Percentiles rank a stretch among this genome's conserved stretches.
phyloP scores from a whole-genome alignment of 2,797 vertebrate species.

The Argya squamiceps region DNA sequence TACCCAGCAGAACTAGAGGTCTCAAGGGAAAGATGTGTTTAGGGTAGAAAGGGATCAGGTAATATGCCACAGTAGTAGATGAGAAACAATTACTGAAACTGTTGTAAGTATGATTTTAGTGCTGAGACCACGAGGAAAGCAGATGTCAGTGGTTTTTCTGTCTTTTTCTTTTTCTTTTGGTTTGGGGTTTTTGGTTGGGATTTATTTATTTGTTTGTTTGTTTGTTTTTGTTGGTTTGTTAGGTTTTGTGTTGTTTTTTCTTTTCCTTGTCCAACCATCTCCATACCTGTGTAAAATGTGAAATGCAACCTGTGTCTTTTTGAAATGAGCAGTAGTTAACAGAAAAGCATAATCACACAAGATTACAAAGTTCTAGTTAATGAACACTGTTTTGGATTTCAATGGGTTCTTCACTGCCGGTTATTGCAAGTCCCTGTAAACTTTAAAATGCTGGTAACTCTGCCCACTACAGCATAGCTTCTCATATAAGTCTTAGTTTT shows the following conservation, averaged over 20 bases:
- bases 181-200: not conserved
- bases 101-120: not conserved
- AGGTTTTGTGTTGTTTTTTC: not conserved
- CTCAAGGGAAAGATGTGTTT: accelerated
- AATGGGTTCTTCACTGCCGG: not conserved
- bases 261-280: not conserved
- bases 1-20: not conserved
- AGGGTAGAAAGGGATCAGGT: accelerated
- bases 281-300: not conserved
- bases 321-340: not conserved
- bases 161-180: not conserved
- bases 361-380: not conserved
- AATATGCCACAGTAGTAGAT: accelerated
- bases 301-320: not conserved
- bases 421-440: not conserved
- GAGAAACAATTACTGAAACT: not conserved
- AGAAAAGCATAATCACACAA: not conserved
- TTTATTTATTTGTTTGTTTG: too few relatives aligned
- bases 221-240: too few relatives aligned
- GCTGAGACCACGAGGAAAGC: not conserved
- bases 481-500: not conserved
- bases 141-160: not conserved
- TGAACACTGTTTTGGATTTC: not conserved
- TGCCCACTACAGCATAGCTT: not conserved
- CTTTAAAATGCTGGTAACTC: not conserved